Percentiles rank a stretch among this genome's conserved stretches.
phyloP scores from a whole-genome alignment of 1,140 invertebrate species.

The Centruroides sculpturatus region DNA sequence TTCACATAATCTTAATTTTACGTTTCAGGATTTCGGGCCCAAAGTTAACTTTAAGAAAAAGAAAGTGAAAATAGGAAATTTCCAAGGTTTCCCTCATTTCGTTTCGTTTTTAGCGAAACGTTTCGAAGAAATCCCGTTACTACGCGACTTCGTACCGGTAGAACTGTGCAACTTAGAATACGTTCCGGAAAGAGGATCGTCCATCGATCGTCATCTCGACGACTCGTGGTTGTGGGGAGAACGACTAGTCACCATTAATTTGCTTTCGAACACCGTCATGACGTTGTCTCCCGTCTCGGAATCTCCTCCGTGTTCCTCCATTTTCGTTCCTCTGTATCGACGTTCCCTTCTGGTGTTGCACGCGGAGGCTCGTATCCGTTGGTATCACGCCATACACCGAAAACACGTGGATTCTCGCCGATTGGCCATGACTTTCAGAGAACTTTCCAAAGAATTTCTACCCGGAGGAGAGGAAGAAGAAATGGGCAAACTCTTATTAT shows the following conservation, averaged over 20 bases:
- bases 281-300: slow-evolving; percentile 46
- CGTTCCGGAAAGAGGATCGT: slow-evolving; percentile 64
- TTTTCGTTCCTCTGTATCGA: too few species aligned
- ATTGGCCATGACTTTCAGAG: too few species aligned
- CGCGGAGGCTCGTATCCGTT: too few species aligned
- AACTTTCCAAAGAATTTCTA: too few species aligned
- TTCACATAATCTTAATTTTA: too few species aligned
- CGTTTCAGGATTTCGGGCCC: slow-evolving; percentile 77
- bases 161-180: slow-evolving; percentile 97
- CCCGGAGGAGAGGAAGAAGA: too few species aligned
- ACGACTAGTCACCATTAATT: slow-evolving; percentile 82
- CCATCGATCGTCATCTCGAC: slow-evolving; percentile 95
- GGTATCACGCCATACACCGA: too few species aligned
- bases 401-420: too few species aligned
- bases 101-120: slow-evolving; percentile 68
- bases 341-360: too few species aligned
- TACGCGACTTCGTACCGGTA: slow-evolving; percentile 68
- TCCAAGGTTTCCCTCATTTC: slow-evolving; percentile 72
- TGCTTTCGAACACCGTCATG: slow-evolving; percentile 65
- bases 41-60: slow-evolving; percentile 96
- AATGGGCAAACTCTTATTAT: too few species aligned
- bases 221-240: slow-evolving; percentile 99
- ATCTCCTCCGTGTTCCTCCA: too few species aligned
- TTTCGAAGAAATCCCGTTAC: slow-evolving; percentile 44
- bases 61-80: slow-evolving; percentile 62